phyloP scores from a whole-genome alignment of 2,797 vertebrate species.

The Cynodonichthys magdalenae region DNA sequence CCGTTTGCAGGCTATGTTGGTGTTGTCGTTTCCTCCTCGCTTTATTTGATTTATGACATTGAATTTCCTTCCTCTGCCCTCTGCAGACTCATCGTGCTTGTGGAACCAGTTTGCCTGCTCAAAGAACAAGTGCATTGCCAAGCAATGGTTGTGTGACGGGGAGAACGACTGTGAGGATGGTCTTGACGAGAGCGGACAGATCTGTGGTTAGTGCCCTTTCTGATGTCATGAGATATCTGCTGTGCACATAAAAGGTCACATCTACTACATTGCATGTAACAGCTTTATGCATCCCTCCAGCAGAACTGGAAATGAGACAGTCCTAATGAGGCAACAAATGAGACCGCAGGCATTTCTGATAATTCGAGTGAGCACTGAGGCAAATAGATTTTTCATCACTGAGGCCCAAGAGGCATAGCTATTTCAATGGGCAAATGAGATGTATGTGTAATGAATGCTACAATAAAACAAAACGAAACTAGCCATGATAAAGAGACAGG shows the following conservation, averaged over 20 bases:
- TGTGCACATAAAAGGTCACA: conserved; percentile 41
- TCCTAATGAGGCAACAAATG: conserved; percentile 61
- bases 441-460: conserved; percentile 60
- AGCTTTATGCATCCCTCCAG: conserved; percentile 27
- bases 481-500: conserved; percentile 47
- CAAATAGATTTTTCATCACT: conserved; percentile 66
- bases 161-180: conserved; percentile 96
- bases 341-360: conserved; percentile 54
- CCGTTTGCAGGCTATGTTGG: conserved; percentile 22
- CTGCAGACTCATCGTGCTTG: conserved; percentile 91
- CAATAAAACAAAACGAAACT: conserved; percentile 51
- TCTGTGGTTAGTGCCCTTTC: conserved; percentile 87
- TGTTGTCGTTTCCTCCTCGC: conserved; percentile 34
- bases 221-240: conserved; percentile 20
- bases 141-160: conserved; percentile 95
- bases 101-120: conserved; percentile 99
- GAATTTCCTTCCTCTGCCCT: conserved; percentile 25
- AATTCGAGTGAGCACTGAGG: conserved; percentile 55
- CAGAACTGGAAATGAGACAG: conserved; percentile 36
- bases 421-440: conserved; percentile 63
- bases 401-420: conserved; percentile 45
- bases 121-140: conserved; percentile 96
- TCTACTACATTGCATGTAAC: not conserved
- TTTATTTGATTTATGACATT: conserved; percentile 58
- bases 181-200: conserved; percentile 89